phyloP scores from a whole-genome alignment of 23 tunicate genomes.

The Halocynthia aurantium region DNA sequence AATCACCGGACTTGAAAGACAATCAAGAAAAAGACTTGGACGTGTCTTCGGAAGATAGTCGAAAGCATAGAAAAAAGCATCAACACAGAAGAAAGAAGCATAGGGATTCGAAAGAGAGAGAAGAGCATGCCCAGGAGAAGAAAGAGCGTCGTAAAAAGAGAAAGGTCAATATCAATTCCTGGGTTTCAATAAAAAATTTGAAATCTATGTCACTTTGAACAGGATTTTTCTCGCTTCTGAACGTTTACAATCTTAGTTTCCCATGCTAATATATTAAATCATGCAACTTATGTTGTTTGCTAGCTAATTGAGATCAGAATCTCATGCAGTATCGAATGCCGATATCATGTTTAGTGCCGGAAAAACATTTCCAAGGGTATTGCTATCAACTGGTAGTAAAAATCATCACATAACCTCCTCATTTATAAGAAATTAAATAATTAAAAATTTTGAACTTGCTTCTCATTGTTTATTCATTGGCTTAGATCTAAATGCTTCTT shows the following conservation, averaged over 20 bases:
- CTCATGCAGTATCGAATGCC: too few relatives aligned
- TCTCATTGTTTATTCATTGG: too few relatives aligned
- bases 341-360: too few relatives aligned
- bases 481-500: neutral
- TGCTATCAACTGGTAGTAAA: neutral
- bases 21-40: conserved; percentile 36
- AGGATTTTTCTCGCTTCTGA: conserved; percentile 8
- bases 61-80: conserved; percentile 36
- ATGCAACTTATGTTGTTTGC: too few relatives aligned
- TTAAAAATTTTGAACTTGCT: too few relatives aligned
- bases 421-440: neutral
- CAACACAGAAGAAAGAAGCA: conserved; percentile 53
- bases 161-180: conserved; percentile 35
- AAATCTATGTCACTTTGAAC: neutral
- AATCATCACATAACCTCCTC: neutral
- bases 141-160: conserved; percentile 72
- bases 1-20: neutral
- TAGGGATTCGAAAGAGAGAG: conserved; percentile 48
- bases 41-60: conserved; percentile 26
- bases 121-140: conserved; percentile 60
- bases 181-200: neutral
- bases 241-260: too few relatives aligned
- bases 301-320: too few relatives aligned
- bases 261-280: too few relatives aligned
- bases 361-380: neutral